phyloP scores from a whole-genome alignment of 2,113 vertebrate species.

The Gopherus flavomarginatus region DNA sequence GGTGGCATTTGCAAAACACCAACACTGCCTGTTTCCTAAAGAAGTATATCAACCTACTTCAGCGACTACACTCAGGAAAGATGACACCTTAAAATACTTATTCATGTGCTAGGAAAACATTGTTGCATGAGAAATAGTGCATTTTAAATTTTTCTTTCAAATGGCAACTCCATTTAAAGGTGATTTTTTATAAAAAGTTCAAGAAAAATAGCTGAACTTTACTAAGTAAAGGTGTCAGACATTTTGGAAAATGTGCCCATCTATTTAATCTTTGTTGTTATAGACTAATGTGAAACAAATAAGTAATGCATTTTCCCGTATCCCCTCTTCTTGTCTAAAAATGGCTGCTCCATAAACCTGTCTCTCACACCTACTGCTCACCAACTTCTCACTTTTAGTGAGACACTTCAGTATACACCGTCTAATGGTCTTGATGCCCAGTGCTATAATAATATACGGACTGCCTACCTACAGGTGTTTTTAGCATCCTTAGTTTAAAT shows the following conservation, averaged over 20 bases:
- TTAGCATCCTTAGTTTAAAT: background rate
- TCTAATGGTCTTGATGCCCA: background rate
- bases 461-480: background rate
- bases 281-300: background rate
- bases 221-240: background rate
- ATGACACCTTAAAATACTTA: constrained; percentile 1
- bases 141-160: background rate
- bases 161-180: background rate
- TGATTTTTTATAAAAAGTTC: background rate
- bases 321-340: background rate
- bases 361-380: background rate
- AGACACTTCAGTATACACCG: background rate
- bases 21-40: background rate
- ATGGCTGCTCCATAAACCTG: background rate
- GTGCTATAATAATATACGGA: background rate
- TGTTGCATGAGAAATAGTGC: background rate
- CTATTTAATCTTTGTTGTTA: background rate
- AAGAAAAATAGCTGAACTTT: background rate
- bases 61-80: background rate
- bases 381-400: background rate
- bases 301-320: background rate
- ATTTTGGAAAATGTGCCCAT: background rate
- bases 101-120: background rate
- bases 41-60: background rate
- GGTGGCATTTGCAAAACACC: background rate